Evolutionary conservation across 2,113 vertebrate species (phyloP).

Genomic region (Microtus oregoni): DNA sequence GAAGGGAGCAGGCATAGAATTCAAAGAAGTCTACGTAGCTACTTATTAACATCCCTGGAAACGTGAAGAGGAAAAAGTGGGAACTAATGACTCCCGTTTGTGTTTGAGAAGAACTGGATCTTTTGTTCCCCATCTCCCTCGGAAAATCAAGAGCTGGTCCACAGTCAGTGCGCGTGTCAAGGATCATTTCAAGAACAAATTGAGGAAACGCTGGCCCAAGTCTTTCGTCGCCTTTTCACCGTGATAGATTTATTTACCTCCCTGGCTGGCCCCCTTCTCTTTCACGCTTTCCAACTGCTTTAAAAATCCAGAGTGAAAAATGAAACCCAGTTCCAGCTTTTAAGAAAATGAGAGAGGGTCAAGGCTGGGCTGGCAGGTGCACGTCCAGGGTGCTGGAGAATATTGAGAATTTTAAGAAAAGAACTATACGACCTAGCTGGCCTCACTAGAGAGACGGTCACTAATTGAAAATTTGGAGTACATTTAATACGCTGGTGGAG

Average conservation of each 20-base stretch:
- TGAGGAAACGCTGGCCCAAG: slow-evolving; percentile 61
- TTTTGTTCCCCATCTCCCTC: slow-evolving; percentile 56
- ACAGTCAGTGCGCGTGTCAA: slow-evolving; percentile 65
- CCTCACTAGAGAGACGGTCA: background rate
- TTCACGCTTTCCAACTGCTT: slow-evolving; percentile 56
- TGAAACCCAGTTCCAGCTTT: slow-evolving; percentile 76
- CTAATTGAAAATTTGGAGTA: slow-evolving; percentile 25
- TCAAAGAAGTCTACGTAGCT: slow-evolving; percentile 25
- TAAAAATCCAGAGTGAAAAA: slow-evolving; percentile 75
- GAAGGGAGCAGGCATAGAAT: background rate
- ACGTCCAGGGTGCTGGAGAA: slow-evolving; percentile 48
- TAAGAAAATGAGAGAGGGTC: slow-evolving; percentile 76
- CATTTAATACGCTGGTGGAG: slow-evolving; percentile 9
- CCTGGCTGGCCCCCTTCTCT: background rate
- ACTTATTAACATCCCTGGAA: slow-evolving; percentile 57
- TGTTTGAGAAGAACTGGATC: slow-evolving; percentile 44
- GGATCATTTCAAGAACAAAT: slow-evolving; percentile 71
- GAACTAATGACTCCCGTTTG: slow-evolving; percentile 55
- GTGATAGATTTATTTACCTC: slow-evolving; percentile 68
- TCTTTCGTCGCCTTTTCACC: slow-evolving; percentile 68
- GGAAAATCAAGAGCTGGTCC: slow-evolving; percentile 48
- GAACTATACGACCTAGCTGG: background rate
- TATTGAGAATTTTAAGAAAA: slow-evolving; percentile 31
- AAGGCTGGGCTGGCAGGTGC: slow-evolving; percentile 53
- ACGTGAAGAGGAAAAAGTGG: slow-evolving; percentile 42